Evolutionary conservation across 1,140 invertebrate species (phyloP).

Genomic region (Drosophila repletoides): DNA sequence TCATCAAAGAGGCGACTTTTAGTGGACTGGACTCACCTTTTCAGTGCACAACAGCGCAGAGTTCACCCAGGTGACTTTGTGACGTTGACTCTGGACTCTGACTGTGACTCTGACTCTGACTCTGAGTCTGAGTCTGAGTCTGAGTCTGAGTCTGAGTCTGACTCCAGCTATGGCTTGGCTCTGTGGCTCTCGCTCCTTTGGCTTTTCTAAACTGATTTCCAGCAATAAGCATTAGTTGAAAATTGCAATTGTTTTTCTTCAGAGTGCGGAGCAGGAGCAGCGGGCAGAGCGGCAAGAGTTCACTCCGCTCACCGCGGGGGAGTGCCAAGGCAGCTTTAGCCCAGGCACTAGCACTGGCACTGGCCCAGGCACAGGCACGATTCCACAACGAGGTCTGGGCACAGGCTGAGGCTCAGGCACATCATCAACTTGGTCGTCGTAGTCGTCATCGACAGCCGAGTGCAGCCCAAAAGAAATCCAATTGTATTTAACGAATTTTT

Average conservation of each 20-base stretch:
- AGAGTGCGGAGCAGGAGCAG: too few species aligned
- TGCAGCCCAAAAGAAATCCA: slow-evolving; percentile 61
- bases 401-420: slow-evolving; percentile 52
- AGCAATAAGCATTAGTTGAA: slow-evolving; percentile 82
- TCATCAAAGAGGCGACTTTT: slow-evolving; percentile 81
- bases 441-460: slow-evolving; percentile 57
- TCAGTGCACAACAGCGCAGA: slow-evolving; percentile 65
- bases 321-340: slow-evolving; percentile 46
- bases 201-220: slow-evolving; percentile 80
- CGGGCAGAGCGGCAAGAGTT: too few species aligned
- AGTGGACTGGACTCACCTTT: slow-evolving; percentile 81
- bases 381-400: slow-evolving; percentile 59
- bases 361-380: slow-evolving; percentile 46
- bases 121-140: neutral
- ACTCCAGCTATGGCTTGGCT: slow-evolving; percentile 4
- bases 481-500: slow-evolving; percentile 81
- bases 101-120: slow-evolving; percentile 25
- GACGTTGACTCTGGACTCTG: slow-evolving; percentile 53
- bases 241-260: slow-evolving; percentile 81
- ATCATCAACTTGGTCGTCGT: slow-evolving; percentile 69
- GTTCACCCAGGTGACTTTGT: slow-evolving; percentile 74
- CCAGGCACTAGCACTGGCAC: neutral
- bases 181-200: slow-evolving; percentile 57
- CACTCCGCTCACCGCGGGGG: slow-evolving; percentile 65
- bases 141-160: slow-evolving; percentile 4